Evolutionary conservation across 2,797 vertebrate species (phyloP), one percentile per base, ranked within the genome.

Genomic region (Acanthurus tractus): DNA sequence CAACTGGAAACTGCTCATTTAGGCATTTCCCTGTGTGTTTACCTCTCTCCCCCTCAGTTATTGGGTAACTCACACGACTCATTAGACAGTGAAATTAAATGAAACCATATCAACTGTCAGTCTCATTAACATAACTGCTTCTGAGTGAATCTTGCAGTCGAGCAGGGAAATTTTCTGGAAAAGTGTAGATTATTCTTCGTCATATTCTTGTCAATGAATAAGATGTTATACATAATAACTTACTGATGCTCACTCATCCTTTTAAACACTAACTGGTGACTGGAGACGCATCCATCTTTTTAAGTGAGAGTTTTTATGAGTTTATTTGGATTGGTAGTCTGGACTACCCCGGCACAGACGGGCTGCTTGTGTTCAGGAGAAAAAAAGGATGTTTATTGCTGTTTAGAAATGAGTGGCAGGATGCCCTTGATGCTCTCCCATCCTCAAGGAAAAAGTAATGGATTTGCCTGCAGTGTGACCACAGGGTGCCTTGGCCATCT

Each of bases 401-500:
- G 15, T 49, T 75, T 61, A 57, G 14, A 58, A 56, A 62, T 68
- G 15, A 69, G 40, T 44, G 40, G 48, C 14, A 52, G 18, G 42
- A 58, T 23, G 66, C 81, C 65, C 71, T 86, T 82, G 56, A 83
- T 8, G 62, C 44, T 45, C 29, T 42, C 79, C 61, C 5, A 17
- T 64, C 71, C 59, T 70, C 4, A 34, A 73, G 67, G 63, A 68
- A 75, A 81, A 23, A 53, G 49, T 59, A 61, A 82, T 87, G 66
- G 71, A 66, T 79, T 48, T 76, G 22, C 65, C 74, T 70, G 70
- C 57, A 73, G 76, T 69, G 74, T 71, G 80, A 81, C 74, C 71
- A 87, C 81, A 59, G 82, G 68, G 69, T 61, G 81, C 72, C 79
- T 1, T 5, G 76, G 67, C 79, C 76, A 84, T 84, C 86, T 86